Base-by-base conservation (phyloP, 2,888 invertebrate genomes). In the Lapara coniferarum region DNA sequence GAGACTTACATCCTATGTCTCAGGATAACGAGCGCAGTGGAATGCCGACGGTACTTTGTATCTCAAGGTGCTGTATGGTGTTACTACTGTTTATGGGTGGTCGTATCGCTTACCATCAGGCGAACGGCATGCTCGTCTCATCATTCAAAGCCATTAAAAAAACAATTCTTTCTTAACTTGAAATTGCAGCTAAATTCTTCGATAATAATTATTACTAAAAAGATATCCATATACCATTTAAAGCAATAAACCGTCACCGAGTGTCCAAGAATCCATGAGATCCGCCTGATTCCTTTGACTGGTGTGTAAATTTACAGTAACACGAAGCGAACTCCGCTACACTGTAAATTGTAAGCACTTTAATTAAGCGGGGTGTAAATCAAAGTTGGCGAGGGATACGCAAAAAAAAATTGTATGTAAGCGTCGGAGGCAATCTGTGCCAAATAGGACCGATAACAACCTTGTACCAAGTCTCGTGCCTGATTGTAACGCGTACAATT, bases 341-440 rank as follows among this genome's bases (percentile, higher is more conserved):
- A 68, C 68, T 68, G 67, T 67, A 56, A 67, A 67, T 67, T 56
- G 53, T 46, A 67, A 55, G 67, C 67, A 56, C 67, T 55, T 51
- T 46, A 46, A 56, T 56, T 67, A 56, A 46, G 67, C 67, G 67
- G 66, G 67, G 67, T 56, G 56, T 10, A 53, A 55, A 16, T 52
- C 4, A 13, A 25, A 13, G 55, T 44, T 44, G 53, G 56, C 46
- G 66, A 53, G 67, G 67, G 67, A 67, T 67, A 67, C 67, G 55
- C 44, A 56, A 67, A 67, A 66, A 67, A 66, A 67, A 56, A 55
- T 16, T 67, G 12, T 37, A 53, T 30, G n/a, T 56, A 56, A 67
- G 67, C 67, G 44, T 46, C 67, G 56, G 67, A 67, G 67, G 67
- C 67, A 67, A 67, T 46, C 19, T 19, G 63, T 63, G 63, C 63